Base-by-base conservation (phyloP, 2,113 vertebrate species). In the Oncorhynchus nerka region DNA sequence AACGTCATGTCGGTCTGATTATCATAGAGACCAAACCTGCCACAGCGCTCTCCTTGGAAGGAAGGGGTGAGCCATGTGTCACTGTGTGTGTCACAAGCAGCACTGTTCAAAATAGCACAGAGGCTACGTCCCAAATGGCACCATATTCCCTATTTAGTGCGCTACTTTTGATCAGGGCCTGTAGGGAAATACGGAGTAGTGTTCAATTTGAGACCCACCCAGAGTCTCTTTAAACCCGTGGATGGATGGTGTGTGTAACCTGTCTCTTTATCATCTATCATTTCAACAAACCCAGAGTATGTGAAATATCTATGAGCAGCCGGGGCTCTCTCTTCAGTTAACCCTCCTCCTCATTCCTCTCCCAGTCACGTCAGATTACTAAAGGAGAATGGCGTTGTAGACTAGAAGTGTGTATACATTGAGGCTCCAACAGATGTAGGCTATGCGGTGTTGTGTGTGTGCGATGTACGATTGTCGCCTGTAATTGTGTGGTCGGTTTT, bases 1-100 rank as follows among this genome's bases (percentile, higher is more conserved):
- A 79, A 83, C 79, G 65, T 71, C 83, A 51, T 77, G 65, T 71
- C 83, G 45, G 80, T 16, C 3, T 83, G 88, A 84, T 88, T 82
- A 88, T 78, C 49, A 57, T 30, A 76, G 86, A 0, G 51, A 55
- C 51, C 19, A 4, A 55, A 19, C 51, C 39, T 24, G 9, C 39
- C 51, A 55, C 51, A 55, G 51, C 5, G 4, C 16, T 19, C 51
- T 55, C 15, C 51, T 55, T 19, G 15, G 51, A 55, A 55, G 12
- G 51, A 55, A 55, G 51, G 51, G 51, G 51, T 55, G 51, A 19
- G 51, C 51, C 16, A 19, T 55, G 51, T 55, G 51, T 55, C 51
- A 55, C 51, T 55, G 51, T 55, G 39, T 45, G 12, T 55, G 51
- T 15, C 51, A 55, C 51, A 4, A 19, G 51, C 51, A 19, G 51